phyloP scores from a whole-genome alignment of 2,113 vertebrate species.

The Crotalus horridus region DNA sequence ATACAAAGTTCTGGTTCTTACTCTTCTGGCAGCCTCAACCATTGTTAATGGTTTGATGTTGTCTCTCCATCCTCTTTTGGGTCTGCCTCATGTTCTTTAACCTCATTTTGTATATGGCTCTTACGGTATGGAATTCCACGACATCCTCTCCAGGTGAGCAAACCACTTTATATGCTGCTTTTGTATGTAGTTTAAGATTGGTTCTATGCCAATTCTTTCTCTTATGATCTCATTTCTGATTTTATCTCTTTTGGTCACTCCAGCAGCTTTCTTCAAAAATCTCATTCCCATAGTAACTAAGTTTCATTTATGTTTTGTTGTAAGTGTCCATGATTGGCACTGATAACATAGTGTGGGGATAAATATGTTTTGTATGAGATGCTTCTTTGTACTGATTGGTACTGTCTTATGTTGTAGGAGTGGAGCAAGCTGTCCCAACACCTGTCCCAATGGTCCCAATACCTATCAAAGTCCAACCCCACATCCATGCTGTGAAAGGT shows the following conservation, averaged over 20 bases:
- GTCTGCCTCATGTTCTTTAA: background rate
- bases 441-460: too few relatives aligned
- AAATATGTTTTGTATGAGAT: background rate
- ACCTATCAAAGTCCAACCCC: background rate
- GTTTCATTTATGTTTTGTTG: background rate
- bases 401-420: background rate
- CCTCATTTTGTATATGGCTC: background rate
- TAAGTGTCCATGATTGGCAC: background rate
- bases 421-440: background rate
- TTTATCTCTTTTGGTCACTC: background rate
- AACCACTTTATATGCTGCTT: background rate
- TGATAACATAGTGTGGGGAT: background rate
- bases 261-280: background rate
- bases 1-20: background rate
- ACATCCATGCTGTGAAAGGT: background rate
- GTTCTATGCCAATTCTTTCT: background rate
- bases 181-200: background rate
- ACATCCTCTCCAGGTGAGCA: background rate
- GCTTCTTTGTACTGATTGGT: background rate
- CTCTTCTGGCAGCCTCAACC: background rate
- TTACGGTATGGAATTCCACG: background rate
- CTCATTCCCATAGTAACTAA: background rate
- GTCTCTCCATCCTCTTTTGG: background rate
- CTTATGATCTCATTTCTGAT: background rate
- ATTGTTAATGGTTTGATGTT: background rate